Evolutionary conservation across 2,797 vertebrate genomes (phyloP), one percentile per base, ranked within the genome.

Genomic region (Triplophysa yarkandensis): DNA sequence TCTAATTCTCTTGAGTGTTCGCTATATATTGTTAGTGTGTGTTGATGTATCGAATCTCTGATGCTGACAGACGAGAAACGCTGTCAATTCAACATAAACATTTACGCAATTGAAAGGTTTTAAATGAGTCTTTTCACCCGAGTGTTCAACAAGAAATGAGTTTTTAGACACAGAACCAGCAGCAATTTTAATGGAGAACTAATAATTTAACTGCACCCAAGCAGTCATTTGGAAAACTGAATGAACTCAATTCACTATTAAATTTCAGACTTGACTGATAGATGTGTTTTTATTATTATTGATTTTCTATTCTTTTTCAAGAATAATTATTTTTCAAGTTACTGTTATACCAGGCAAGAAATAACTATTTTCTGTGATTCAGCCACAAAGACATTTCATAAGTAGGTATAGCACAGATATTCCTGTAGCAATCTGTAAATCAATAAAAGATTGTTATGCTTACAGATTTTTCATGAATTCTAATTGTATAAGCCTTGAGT

Each of bases 11-110:
- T 11, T 19, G 50, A 70, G 61, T 50, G 46, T 68, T n/a, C 64
- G 30, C 62, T 65, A 68, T 36, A 72, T 43, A 41, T 43, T 57
- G 27, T 52, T 61, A 55, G 32, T 57, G 50, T n/a, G 13, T 25
- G 19, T 46, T 41, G 52, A 73, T 63, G 30, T 63, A 39, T 65
- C 62, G 61, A 74, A 76, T 61, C 67, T 77, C 71, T 77, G 44
- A 57, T 73, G 55, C 16, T 46, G 65, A 65, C 14, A 55, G 25
- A 67, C 32, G 32, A 64, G 71, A 76, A 61, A 63, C 61, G 17
- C 11, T 3, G 60, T 69, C 21, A 41, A 4, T 48, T 62, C 16
- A 39, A n/a, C 32, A 17, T 39, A 78, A 67, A 65, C 48, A 43
- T 55, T 50, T 7, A 17, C 34, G 36, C n/a, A 64, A 64, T 48